Percentiles rank a stretch among this genome's conserved stretches.
These are phyloP conservation scores for Stenodema calcarata DNA, from an alignment of 2,888 invertebrate genomes.

Conservation along the genomic window DNA sequence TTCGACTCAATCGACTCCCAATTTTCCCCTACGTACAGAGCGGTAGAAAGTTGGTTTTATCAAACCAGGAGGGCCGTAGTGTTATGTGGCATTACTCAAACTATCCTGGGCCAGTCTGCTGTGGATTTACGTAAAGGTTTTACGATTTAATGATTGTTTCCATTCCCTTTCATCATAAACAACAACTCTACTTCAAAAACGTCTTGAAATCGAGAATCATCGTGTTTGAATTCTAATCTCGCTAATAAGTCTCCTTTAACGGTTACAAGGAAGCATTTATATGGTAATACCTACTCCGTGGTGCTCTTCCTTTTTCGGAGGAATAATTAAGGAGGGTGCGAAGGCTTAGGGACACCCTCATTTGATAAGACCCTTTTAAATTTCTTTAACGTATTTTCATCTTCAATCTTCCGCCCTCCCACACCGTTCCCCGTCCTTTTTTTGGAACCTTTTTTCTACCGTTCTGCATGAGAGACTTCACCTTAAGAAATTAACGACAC, in stretches of 20 bases:
- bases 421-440: neutral
- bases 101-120: too few species aligned
- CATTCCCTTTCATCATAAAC: neutral
- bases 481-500: constrained; percentile 32
- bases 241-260: constrained; percentile 4
- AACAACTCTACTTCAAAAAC: neutral
- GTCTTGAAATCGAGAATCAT: neutral
- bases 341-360: constrained; percentile 39
- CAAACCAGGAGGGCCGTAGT: too few species aligned
- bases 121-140: too few species aligned
- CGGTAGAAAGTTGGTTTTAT: too few species aligned
- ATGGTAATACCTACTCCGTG: constrained; percentile 23
- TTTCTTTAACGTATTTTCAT: constrained; percentile 43
- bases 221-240: constrained; percentile 5
- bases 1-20: too few species aligned
- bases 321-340: constrained; percentile 36
- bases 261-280: constrained; percentile 29
- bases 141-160: too few species aligned
- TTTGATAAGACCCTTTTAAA: constrained; percentile 40
- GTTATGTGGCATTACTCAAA: too few species aligned
- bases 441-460: neutral
- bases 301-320: neutral
- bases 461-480: constrained; percentile 3
- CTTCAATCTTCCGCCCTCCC: constrained; percentile 33
- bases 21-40: too few species aligned